phyloP scores from a whole-genome alignment of 2,113 vertebrate genomes.

The Dendrocopos noguchii region DNA sequence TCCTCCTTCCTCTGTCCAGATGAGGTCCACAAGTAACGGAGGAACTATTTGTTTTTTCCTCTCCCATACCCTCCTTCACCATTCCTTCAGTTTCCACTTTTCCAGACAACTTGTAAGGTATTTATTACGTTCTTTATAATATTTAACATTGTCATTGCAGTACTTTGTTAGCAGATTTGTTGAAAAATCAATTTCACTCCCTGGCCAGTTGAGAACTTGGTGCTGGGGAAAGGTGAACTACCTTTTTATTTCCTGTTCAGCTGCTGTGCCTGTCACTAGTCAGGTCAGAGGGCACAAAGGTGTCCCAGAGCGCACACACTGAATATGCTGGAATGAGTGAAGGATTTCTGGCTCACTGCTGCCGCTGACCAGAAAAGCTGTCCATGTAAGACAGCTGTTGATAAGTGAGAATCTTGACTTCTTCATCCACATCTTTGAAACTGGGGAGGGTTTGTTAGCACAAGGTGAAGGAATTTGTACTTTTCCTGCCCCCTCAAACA shows the following conservation, averaged over 20 bases:
- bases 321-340: not conserved
- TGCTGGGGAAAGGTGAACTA: not conserved
- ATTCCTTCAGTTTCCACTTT: not conserved
- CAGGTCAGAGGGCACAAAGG: not conserved
- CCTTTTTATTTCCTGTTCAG: not conserved
- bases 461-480: not conserved
- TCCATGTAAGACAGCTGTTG: not conserved
- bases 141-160: not conserved
- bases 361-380: not conserved
- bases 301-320: not conserved
- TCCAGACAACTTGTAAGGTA: not conserved
- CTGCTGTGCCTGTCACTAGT: not conserved
- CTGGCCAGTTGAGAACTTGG: not conserved
- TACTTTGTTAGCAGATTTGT: not conserved
- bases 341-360: not conserved
- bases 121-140: not conserved
- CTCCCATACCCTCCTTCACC: not conserved
- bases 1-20: not conserved
- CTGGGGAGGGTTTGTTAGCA: not conserved
- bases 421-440: not conserved
- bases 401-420: not conserved
- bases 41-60: not conserved
- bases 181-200: not conserved
- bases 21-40: not conserved
- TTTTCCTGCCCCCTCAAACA: not conserved